Evolutionary conservation across 1,140 invertebrate genomes (phyloP), one percentile per base, ranked within the genome.

Genomic region (Procambarus virginalis): DNA sequence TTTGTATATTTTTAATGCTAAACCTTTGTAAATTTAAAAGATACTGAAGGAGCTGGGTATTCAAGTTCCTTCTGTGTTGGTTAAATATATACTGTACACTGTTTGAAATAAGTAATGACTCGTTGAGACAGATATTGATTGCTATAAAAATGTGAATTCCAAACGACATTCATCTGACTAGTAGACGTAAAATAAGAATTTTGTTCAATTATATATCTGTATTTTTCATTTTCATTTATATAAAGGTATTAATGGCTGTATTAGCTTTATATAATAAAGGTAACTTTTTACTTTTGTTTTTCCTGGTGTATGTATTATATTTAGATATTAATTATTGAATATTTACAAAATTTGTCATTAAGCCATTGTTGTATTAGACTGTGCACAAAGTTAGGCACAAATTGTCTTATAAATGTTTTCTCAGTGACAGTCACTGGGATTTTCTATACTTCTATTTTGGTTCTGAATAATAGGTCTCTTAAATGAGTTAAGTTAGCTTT

Each of bases 11-110:
- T 64, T 82, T 82, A 82, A 82, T 68, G 58, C n/a, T 82, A 68
- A 82, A 82, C 46, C 80, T 68, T 64, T 84, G 68, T 84, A 84
- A 48, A 22, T 84, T 84, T 75, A 45, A 34, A 68, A 73, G 51
- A 84, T 73, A 22, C 68, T 84, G 49, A 46, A 84, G 82, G 70
- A 84, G 82, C 82, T 84, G 82, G 82, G 82, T 84, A 84, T 84
- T 84, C 82, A 84, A 84, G 82, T 84, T 84, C 82, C 82, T 84
- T 84, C 70, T 84, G 46, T 84, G 70, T 68, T 84, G 68, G 73
- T 34, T 84, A 84, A 84, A 75, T 84, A 73, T 55, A 84, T 64
- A 64, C 34, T 34, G 34, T 34, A 34, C 34, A 34, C 34, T 34
- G 34, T 34, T 84, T 84, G 70, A 84, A 64, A 70, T 64, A 68